These are phyloP conservation scores for Triplophysa rosa DNA, from an alignment of 2,113 vertebrate species.

Conservation along the genomic window DNA sequence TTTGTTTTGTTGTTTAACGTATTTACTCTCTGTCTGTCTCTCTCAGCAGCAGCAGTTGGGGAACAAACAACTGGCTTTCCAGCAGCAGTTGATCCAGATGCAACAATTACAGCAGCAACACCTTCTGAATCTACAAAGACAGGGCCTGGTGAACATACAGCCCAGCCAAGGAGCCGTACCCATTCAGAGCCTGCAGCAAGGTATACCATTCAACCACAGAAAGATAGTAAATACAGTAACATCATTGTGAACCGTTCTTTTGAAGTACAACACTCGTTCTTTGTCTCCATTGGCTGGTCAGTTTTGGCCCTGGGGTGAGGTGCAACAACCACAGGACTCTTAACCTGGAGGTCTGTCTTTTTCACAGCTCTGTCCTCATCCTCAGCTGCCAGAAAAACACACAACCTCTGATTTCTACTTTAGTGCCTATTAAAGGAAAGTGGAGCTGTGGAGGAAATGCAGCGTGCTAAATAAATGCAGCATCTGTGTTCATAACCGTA, in stretches of 20 bases:
- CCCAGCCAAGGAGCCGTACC: constrained; percentile 84
- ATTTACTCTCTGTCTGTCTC: constrained; percentile 4
- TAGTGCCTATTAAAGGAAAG: constrained; percentile 47
- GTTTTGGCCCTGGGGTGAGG: background rate
- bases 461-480: constrained; percentile 50
- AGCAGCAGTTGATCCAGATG: constrained; percentile 99
- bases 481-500: constrained; percentile 38
- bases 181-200: constrained; percentile 94
- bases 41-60: constrained; percentile 81
- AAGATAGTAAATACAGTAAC: background rate
- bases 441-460: constrained; percentile 38
- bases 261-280: background rate
- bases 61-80: constrained; percentile 98
- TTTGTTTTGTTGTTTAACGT: constrained; percentile 60
- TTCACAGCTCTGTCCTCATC: constrained; percentile 22
- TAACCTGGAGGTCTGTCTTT: constrained; percentile 39
- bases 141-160: constrained; percentile 92
- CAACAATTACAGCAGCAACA: constrained; percentile 99
- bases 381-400: constrained; percentile 30
- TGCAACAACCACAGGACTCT: background rate
- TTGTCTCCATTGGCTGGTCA: background rate
- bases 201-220: constrained; percentile 65
- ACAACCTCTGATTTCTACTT: constrained; percentile 27
- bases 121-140: constrained; percentile 96
- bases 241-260: background rate